Base-by-base conservation (phyloP, 2,113 vertebrate species). In the Cathartes aura region DNA sequence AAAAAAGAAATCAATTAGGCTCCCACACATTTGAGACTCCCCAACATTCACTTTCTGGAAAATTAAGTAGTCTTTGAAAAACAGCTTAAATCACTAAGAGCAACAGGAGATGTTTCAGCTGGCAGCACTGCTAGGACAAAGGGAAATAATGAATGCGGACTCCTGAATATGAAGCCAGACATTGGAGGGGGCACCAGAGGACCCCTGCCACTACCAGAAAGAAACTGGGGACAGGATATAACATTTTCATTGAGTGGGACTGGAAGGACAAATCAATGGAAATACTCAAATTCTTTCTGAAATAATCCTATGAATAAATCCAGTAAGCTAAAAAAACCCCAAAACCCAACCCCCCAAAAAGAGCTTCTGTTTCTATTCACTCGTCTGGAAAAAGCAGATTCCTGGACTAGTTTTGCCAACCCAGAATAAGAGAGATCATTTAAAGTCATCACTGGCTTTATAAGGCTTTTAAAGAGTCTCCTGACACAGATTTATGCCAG, bases 291-390 rank as follows among this genome's bases (percentile, higher is more conserved):
- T 81, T 64, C 10, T 13, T 56, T 58, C 45, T 58, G 2, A 89
- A 94, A 70, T 45, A 81, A 76, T 45, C 15, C 17, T 22, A 45
- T 5, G 2, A 58, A 92, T 62, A 83, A 78, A 84, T 12, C 4
- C 4, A 66, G 5, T 34, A 66, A 74, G 13, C 5, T 58, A 34
- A 78, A 56, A 64, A 52, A 32, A 4, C 27, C 7, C 5, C 38
- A 7, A 47, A 34, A 16, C 36, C 6, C 6, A 9, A 1, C 4
- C 4, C 0, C 17, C 1, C 9, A 13, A n/a, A 87, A 89, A 72
- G 5, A 8, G 16, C 8, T 83, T 79, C 24, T 55, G 18, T n/a
- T 89, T 59, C 60, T 79, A 38, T 40, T 43, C 21, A 48, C 9
- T 56, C 3, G 3, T 16, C 11, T 23, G 4, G 21, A 52, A 89